These are phyloP conservation scores for Agonopterix arenella DNA, from an alignment of 2,888 invertebrate species.

Conservation along the genomic window DNA sequence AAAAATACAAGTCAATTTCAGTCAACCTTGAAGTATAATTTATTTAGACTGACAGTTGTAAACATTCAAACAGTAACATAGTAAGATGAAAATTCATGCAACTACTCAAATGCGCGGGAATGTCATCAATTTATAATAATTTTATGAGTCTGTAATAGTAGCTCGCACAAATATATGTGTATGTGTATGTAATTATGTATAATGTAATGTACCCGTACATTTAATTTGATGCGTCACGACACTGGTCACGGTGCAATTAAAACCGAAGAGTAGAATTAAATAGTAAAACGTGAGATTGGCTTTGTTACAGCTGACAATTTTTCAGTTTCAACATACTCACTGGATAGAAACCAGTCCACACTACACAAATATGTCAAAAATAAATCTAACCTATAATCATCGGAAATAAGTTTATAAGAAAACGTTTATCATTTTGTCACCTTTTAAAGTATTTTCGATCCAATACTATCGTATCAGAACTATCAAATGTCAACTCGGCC, in stretches of 20 bases:
- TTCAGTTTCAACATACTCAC: slow-evolving; percentile 26
- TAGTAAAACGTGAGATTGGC: slow-evolving; percentile 4
- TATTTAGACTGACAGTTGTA: no score
- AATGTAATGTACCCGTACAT: neutral
- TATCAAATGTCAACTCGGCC: neutral
- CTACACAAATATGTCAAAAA: slow-evolving; percentile 56
- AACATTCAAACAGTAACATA: no score
- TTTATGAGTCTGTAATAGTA: no score
- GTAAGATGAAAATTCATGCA: no score
- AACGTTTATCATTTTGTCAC: slow-evolving; percentile 4
- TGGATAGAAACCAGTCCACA: slow-evolving; percentile 31
- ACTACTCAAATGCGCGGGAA: no score
- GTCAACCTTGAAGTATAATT: neutral
- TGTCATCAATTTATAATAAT: no score
- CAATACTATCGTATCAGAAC: neutral
- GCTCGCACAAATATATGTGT: no score
- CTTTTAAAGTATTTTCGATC: no score
- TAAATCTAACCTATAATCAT: slow-evolving; percentile 44
- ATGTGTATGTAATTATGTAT: neutral
- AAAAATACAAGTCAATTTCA: slow-evolving; percentile 14
- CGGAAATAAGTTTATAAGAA: slow-evolving; percentile 44
- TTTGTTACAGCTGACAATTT: slow-evolving; percentile 37
- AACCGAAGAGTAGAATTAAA: neutral
- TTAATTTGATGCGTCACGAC: neutral
- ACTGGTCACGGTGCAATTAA: no score